These are phyloP conservation scores for Hydractinia echinata DNA, from an alignment of 30 jellyfish, hydroid and myxozoan genomes.

Conservation along the genomic window DNA sequence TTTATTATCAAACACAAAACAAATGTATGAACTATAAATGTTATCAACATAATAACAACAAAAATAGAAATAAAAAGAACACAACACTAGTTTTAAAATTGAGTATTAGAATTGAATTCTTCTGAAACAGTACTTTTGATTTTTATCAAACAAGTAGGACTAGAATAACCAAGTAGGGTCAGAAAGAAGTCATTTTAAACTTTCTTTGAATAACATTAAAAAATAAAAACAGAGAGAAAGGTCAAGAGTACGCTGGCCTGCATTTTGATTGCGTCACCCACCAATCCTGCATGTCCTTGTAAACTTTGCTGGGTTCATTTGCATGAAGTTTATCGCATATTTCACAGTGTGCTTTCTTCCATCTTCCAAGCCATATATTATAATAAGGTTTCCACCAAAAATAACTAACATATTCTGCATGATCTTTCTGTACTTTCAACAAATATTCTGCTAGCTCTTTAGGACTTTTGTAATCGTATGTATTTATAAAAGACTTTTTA, in stretches of 20 bases:
- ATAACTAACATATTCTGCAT: constrained; percentile 8
- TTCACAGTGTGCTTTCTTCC: constrained; percentile 29
- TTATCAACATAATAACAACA: too few species aligned
- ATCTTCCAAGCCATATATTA: constrained; percentile 25
- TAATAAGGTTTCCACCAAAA: constrained; percentile 32
- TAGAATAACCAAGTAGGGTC: too few species aligned
- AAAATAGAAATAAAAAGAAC: too few species aligned
- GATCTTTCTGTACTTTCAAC: background rate
- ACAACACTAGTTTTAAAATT: too few species aligned
- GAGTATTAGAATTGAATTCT: too few species aligned
- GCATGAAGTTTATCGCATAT: constrained; percentile 15
- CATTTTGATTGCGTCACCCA: constrained; percentile 17
- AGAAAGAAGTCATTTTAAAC: too few species aligned
- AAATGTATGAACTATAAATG: too few species aligned
- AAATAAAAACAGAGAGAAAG: too few species aligned
- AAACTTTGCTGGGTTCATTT: background rate
- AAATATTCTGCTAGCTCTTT: constrained; percentile 18
- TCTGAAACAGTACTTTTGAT: too few species aligned
- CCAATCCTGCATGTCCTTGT: constrained; percentile 18
- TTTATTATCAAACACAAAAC: too few species aligned
- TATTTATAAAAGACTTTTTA: constrained; percentile 11
- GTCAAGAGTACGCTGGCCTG: background rate
- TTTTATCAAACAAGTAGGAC: too few species aligned
- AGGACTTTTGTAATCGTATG: constrained; percentile 3
- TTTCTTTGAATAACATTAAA: too few species aligned